Base-by-base conservation (phyloP, 2,888 invertebrate species). In the Parthenolecanium corni region DNA sequence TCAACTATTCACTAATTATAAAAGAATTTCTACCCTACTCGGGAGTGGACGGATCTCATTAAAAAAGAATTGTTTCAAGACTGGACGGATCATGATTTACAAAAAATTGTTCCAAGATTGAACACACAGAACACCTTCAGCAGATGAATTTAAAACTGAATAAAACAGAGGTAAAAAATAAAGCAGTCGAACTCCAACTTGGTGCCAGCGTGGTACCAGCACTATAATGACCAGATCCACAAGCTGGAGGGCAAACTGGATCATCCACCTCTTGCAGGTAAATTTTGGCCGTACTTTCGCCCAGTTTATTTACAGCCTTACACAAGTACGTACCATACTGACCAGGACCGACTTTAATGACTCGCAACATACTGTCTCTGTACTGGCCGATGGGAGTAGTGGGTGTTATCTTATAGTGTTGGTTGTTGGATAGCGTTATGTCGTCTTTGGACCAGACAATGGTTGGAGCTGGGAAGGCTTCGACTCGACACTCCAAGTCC, bases 171-270 rank as follows among this genome's bases (percentile, higher is more conserved):
- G 38, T 38, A 12, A 6, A 11, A 6, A 38, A 38, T 38, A 38
- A 12, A 11, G 14, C 6, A 38, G 38, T 38, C 6, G 38, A 38
- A 38, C 14, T n/a, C n/a, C n/a, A 38, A 42, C 14, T 5, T 16
- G 49, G 49, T 49, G 5, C 14, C 1, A 46, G 1, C 18, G 24
- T 46, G 16, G 18, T 46, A 12, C 24, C 18, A 46, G 24, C 18
- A 12, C 18, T 31, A 14, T 46, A 42, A 31, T 58, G 58, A 14
- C 46, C 58, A 1, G 58, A 49, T 36, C 49, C 38, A 75, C 93
- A 93, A 71, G 92, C 92, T 67, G 92, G 93, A 69, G 92, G 93
- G 72, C 93, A 93, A 70, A 92, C 88, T 69, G 92, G 91, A 69
- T 90, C 87, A 71, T 89, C 85, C 58, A 90, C 86, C 79, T 93